Conservation (phyloP, 1,140 invertebrate genomes). For the Kradibia gibbosae region DNA sequence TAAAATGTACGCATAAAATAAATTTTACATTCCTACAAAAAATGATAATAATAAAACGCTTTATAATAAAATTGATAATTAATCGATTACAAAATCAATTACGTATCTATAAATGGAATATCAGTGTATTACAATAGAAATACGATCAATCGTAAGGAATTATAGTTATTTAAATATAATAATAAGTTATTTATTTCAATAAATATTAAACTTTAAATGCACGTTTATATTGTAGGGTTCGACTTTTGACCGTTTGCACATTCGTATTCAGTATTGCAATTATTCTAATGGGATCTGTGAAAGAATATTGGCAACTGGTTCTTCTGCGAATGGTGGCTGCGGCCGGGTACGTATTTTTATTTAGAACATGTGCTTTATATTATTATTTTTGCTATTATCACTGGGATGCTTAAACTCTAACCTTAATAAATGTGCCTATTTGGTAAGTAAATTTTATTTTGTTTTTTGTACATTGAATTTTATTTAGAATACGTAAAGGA, state of each 20-base stretch:
- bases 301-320: slow-evolving; percentile 93
- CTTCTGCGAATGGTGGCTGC: slow-evolving; percentile 89
- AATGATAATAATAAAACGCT: too few relatives aligned
- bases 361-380: too few relatives aligned
- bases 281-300: slow-evolving; percentile 85
- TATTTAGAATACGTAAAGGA: too few relatives aligned
- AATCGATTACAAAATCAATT: neutral
- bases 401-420: too few relatives aligned
- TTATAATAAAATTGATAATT: neutral
- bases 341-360: slow-evolving; percentile 81
- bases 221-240: slow-evolving; percentile 75
- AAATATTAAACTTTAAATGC: neutral
- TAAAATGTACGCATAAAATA: too few relatives aligned
- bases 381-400: too few relatives aligned
- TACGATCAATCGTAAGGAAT: neutral
- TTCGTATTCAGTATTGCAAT: slow-evolving; percentile 87
- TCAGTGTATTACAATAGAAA: neutral
- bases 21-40: too few relatives aligned
- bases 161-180: too few relatives aligned
- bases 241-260: slow-evolving; percentile 83
- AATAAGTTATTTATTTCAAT: neutral
- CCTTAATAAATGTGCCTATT: too few relatives aligned
- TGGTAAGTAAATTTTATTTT: too few relatives aligned
- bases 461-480: too few relatives aligned
- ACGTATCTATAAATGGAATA: neutral